Base-by-base conservation (phyloP, 2,888 invertebrate species). In the Euzophera pinguis region DNA sequence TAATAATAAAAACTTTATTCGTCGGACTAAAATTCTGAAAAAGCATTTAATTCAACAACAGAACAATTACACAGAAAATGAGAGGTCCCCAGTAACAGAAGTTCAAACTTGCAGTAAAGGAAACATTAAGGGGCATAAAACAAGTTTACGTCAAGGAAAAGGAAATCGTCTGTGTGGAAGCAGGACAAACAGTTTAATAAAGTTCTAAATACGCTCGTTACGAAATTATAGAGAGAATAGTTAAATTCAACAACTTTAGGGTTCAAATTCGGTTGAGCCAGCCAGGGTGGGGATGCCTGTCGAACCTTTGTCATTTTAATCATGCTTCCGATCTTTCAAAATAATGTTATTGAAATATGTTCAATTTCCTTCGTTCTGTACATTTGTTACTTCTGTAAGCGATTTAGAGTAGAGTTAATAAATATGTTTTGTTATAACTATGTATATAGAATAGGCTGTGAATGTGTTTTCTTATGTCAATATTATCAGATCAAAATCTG, bases 231-330 rank as follows among this genome's bases (percentile, higher is more conserved):
- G 52, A 58, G 56, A 63, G 61, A 65, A 57, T 67, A 56, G 64
- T 75, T 64, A 66, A 78, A 73, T 62, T 65, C 58, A 42, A 58
- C 53, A 56, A 54, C 57, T 60, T 71, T 80, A 82, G 64, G 71
- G 84, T 79, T 61, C 62, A 76, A 73, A 81, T 73, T 85, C 69
- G 70, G 62, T 61, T 71, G 75, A 61, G 60, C 64, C 22, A 22
- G 50, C 55, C 59, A 67, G 65, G 65, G 73, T 65, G 69, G 66
- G 67, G 73, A 71, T 65, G 78, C 78, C 82, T 84, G 87, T 87
- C 87, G 85, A 87, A 88, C 88, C 89, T 89, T 86, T 89, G 89
- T 89, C 88, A 89, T 86, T 86, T 80, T 87, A 86, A 88, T 88
- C 88, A 78, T 71, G 78, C 78, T 87, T 87, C 87, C 86, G 85